Base-by-base conservation (phyloP, 2,888 invertebrate genomes). In the Anorthoa munda region DNA sequence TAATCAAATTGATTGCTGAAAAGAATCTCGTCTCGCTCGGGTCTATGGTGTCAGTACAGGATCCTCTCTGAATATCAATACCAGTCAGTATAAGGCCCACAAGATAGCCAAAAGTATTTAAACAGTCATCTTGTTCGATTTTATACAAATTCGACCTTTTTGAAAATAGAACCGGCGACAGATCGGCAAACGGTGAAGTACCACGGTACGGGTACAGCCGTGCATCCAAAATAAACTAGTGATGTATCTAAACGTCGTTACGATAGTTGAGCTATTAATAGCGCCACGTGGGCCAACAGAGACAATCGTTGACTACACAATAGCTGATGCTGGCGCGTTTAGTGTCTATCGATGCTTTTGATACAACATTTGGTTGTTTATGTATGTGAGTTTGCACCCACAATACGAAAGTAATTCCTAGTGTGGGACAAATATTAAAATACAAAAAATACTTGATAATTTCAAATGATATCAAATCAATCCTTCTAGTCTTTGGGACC, bases 141-240 rank as follows among this genome's bases (percentile, higher is more conserved):
- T 58, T 45, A 77, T 64, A 63, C 18, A 77, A 67, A 53, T 61
- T 66, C 46, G 65, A 77, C 67, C 78, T 73, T 66, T 69, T 66
- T 7, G 45, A 69, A 72, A 69, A 78, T 77, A 66, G 68, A 73
- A 66, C 21, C 56, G 61, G 58, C n/a, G 72, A 72, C 55, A 56
- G 60, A 60, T 66, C 18, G 13, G 63, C 23, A 48, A 63, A 65
- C 21, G 23, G 60, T 56, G 72, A 53, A 65, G 23, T 39, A 21
- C 31, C 11, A 64, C 26, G 51, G 2, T 5, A 64, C 39, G 51
- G 2, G 9, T 17, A 45, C 71, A 70, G 23, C 5, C 23, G 50
- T 21, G 48, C 21, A n/a, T 31, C 50, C 9, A 53, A 69, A 77
- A 73, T 69, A 67, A 45, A 72, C 48, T 46, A 48, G 61, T 18